Evolutionary conservation across 2,888 invertebrate genomes (phyloP), one percentile per base, ranked within the genome.

Genomic region (Aphrophora alni): DNA sequence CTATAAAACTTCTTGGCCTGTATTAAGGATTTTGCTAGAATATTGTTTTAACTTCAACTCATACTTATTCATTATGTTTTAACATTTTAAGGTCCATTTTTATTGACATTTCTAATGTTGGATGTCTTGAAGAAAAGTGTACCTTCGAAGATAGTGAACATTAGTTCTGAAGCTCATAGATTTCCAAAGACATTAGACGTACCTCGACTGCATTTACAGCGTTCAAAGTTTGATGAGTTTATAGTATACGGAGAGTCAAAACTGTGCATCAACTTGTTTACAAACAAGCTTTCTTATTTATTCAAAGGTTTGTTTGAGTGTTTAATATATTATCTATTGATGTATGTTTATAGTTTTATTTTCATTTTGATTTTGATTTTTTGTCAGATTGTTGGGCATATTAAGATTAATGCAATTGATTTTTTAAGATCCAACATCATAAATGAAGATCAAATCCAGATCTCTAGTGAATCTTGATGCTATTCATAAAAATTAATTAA

Each of bases 21-120:
- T n/a, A n/a, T 38, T 33, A 33, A 33, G 33, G n/a, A 33, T 78
- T 68, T 70, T 75, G 28, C 76, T 77, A 25, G n/a, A 74, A 59
- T 59, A 12, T 82, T 38, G 21, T 69, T 26, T 28, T 71, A 73
- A 7, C 12, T 2, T 72, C 21, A 73, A 8, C 24, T 73, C 27
- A 28, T 86, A 24, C 87, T 87, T 82, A 82, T 87, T 77, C 27
- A 12, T n/a, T n/a, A n/a, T 4, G 71, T 70, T 59, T 38, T 33
- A 77, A 77, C 12, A 38, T 81, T 85, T 86, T 79, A 83, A 88
- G 89, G 89, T 21, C 88, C 87, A 26, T 89, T 89, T 85, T 86
- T 89, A 59, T 85, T 91, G 77, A 90, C 90, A 21, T 88, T 90
- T 82, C 87, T 89, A 82, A 85, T 91, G 79, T 84, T 90, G 72